Base-by-base conservation (phyloP, 2,888 invertebrate genomes). In the Mesochorus sp. region DNA sequence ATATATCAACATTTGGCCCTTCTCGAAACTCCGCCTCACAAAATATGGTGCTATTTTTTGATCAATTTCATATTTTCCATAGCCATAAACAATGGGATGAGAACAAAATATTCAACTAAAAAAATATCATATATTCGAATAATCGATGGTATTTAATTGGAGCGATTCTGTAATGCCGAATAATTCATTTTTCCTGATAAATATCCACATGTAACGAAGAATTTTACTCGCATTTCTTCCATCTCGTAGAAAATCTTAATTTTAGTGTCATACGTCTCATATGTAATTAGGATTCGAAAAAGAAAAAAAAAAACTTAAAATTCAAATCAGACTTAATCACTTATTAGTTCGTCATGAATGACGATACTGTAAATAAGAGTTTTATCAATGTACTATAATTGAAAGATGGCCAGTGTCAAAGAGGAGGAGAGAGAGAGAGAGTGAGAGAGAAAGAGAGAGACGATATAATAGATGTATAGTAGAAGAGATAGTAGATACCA, bases 331-430 rank as follows among this genome's bases (percentile, higher is more conserved):
- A 26, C 37, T 53, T n/a, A 59, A 67, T 76, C 39, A 55, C 47
- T 26, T 47, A 76, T 64, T 59, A 37, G 42, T 51, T 42, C 34
- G 49, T 42, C 12, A 37, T 55, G 59, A 37, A 59, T 59, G 51
- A 49, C 17, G 39, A 59, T 10, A 12, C 14, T 77, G 77, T 77
- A 77, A 67, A 77, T 77, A 77, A 77, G 21, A 73, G 21, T 49
- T 49, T 10, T 71, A 77, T 66, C 47, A 19, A 61, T 72, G 67
- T 72, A 77, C 26, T 39, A 61, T 77, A 68, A 64, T 49, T 39
- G 44, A 49, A 49, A 64, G 26, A 51, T 61, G 1, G 42, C 19
- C 24, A 31, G 51, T 26, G 39, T 19, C 5, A 8, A 19, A 34
- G 12, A 37, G 8, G 14, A 17, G 26, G 21, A 44, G 21, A 26